A percentile compares a stretch with the other conserved stretches of the same genome.
Evolutionary conservation across 2,797 vertebrate genomes (phyloP).

Genomic region (Potorous gilbertii): DNA sequence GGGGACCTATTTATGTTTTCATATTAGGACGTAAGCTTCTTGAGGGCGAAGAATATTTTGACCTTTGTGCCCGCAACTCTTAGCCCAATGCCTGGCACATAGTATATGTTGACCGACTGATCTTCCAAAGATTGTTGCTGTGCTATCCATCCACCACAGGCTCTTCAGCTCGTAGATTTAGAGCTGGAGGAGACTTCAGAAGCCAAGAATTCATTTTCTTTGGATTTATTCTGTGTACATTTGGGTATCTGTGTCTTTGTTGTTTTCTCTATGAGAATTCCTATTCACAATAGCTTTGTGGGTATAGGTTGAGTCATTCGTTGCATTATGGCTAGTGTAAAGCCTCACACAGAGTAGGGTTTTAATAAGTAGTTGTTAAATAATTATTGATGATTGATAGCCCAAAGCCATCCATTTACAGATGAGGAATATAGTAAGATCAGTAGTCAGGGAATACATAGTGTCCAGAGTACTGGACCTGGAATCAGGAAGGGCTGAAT

Average conservation of each 20-base stretch:
- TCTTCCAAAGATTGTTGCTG: not conserved
- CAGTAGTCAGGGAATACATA: not conserved
- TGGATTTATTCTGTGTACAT: not conserved
- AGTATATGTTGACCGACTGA: not conserved
- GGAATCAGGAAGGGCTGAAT: not conserved
- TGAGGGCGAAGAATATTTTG: not conserved
- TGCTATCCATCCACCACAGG: not conserved
- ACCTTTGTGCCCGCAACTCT: not conserved
- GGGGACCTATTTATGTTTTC: not conserved
- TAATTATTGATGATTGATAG: not conserved
- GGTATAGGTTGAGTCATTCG: not conserved
- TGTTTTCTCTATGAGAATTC: not conserved
- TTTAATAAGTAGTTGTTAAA: not conserved
- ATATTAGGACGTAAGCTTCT: not conserved
- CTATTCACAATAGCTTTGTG: not conserved
- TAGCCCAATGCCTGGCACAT: not conserved
- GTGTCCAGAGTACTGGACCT: not conserved
- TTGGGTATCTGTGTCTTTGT: not conserved
- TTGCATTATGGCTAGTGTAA: not conserved
- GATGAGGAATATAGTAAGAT: not conserved
- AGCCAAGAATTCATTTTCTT: not conserved
- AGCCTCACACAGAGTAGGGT: not conserved
- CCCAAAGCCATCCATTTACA: not conserved
- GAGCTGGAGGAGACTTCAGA: not conserved
- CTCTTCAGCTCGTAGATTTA: not conserved